These are phyloP conservation scores for Colostygia pectinataria DNA, from an alignment of 2,888 invertebrate genomes.

Conservation along the genomic window DNA sequence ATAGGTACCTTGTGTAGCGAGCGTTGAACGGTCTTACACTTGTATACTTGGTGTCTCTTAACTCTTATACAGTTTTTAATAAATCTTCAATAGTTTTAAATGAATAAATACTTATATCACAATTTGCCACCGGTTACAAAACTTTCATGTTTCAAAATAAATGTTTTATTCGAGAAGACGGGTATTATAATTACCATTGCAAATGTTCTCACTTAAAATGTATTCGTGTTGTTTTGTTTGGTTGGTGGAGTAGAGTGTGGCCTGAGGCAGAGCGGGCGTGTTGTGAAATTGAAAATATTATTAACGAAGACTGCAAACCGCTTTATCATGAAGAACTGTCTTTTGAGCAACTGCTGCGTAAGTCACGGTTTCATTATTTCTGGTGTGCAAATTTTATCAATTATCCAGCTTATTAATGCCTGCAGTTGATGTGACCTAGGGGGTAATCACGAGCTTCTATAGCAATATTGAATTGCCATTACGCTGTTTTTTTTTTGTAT, in stretches of 20 bases:
- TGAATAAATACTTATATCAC: no score
- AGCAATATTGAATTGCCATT: no score
- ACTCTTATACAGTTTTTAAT: no score
- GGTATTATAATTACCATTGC: constrained; percentile 43
- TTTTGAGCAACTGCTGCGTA: constrained; percentile 60
- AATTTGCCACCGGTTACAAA: constrained; percentile 28
- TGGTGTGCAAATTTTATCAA: no score
- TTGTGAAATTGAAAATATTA: constrained; percentile 75
- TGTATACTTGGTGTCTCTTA: no score
- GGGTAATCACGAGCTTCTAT: no score
- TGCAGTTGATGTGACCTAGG: no score
- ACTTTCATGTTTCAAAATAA: constrained; percentile 28
- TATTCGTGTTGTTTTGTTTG: constrained; percentile 43
- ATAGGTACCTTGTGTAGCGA: no score
- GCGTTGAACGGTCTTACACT: no score
- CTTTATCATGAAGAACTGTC: constrained; percentile 69
- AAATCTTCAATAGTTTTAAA: no score
- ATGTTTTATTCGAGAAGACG: constrained; percentile 35
- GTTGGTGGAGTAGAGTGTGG: constrained; percentile 36
- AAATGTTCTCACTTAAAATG: constrained; percentile 54
- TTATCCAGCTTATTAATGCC: no score
- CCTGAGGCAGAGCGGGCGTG: constrained; percentile 52
- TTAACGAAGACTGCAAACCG: constrained; percentile 60
- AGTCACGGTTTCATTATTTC: constrained; percentile 34
- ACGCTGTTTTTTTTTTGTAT: no score